Evolutionary conservation across 2,797 vertebrate species (phyloP).

Genomic region (Pipistrellus pygmaeus): DNA sequence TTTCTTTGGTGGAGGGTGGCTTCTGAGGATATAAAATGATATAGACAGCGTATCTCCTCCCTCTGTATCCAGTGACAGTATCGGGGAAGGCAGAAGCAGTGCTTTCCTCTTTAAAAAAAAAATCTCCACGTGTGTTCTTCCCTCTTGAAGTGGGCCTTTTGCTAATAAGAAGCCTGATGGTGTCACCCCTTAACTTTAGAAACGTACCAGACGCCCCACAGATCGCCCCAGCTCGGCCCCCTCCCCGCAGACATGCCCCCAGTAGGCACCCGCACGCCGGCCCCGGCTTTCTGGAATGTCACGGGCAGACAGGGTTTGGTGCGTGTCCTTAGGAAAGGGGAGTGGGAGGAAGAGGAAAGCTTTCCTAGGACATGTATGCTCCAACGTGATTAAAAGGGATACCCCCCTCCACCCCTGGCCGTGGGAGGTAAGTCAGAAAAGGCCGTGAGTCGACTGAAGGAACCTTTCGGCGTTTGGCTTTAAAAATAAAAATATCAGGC

Average conservation of each 20-base stretch:
- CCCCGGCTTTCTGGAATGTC: conserved; percentile 19
- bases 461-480: conserved; percentile 63
- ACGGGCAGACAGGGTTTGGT: neutral
- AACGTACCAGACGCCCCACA: conserved; percentile 83
- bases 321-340: conserved; percentile 35
- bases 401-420: neutral
- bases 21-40: neutral
- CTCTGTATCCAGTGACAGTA: neutral
- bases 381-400: conserved; percentile 34
- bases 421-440: conserved; percentile 58
- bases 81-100: neutral
- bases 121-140: conserved; percentile 36
- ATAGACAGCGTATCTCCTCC: neutral
- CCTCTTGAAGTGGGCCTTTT: conserved; percentile 54
- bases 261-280: conserved; percentile 69
- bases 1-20: neutral
- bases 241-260: conserved; percentile 61
- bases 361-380: conserved; percentile 40
- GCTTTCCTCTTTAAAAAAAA: neutral
- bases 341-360: conserved; percentile 9
- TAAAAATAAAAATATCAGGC: conserved; percentile 76
- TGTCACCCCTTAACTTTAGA: conserved; percentile 84
- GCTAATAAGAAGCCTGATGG: conserved; percentile 55
- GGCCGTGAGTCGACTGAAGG: neutral
- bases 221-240: conserved; percentile 63